Conservation (phyloP, 2,113 vertebrate species). For the Felis catus region F.catus_Fca126_mat1.0 CM031420.1:40753001-40753500, state of each 20-base stretch:
- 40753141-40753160: not conserved
- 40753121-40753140: not conserved
- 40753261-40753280: not conserved
- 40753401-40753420: not conserved
- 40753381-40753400: not conserved
- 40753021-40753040: not conserved
- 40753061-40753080: not conserved
- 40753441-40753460: not conserved
- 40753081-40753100: not conserved
- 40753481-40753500: not conserved
- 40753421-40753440: not conserved
- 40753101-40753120: not conserved
- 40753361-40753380: not conserved
- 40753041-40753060: not conserved
- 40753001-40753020: not conserved
- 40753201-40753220: not conserved
- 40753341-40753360: not conserved
- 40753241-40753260: not conserved
- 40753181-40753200: not conserved
- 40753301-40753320: not conserved
- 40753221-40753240: not conserved
- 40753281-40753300: not conserved
- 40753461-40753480: not conserved
- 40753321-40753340: too few relatives aligned
- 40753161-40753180: not conserved